Conservation (phyloP, 2,888 invertebrate species). For the Drosophila imparisetae region DNA sequence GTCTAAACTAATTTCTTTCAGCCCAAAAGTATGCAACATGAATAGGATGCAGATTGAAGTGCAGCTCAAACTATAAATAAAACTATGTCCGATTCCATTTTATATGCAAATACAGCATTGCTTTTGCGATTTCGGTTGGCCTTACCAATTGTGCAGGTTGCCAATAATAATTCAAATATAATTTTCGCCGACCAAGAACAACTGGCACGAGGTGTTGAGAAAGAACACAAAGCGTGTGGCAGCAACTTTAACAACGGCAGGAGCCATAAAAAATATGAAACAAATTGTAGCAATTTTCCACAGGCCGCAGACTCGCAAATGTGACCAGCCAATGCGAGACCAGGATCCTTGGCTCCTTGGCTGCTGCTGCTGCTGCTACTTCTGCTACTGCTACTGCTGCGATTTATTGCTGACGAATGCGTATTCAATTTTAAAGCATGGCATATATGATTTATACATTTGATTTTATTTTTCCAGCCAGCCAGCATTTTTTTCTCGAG, state of each 20-base stretch:
- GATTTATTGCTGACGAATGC: constrained; percentile 81
- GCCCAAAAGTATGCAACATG: constrained; percentile 36
- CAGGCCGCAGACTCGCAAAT: constrained; percentile 68
- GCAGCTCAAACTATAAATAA: constrained; percentile 41
- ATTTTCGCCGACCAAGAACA: constrained; percentile 43
- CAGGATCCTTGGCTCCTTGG: constrained; percentile 32
- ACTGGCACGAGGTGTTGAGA: constrained; percentile 25
- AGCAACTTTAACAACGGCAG: constrained; percentile 16
- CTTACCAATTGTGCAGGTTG: constrained; percentile 13
- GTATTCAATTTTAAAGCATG: constrained; percentile 77
- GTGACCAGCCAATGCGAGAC: constrained; percentile 56
- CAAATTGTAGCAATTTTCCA: constrained; percentile 76
- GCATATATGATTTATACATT: constrained; percentile 79
- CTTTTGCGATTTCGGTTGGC: constrained; percentile 43
- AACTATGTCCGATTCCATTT: constrained; percentile 59
- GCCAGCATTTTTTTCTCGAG: constrained; percentile 18
- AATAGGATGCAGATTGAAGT: constrained; percentile 7
- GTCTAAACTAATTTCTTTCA: constrained; percentile 12
- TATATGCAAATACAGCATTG: constrained; percentile 72
- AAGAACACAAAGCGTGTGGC: constrained; percentile 25
- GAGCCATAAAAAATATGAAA: constrained; percentile 75
- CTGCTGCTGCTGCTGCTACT: constrained; percentile 17
- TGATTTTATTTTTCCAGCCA: constrained; percentile 71
- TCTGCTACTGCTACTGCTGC: constrained; percentile 24
- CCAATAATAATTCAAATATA: constrained; percentile 72